phyloP scores from a whole-genome alignment of 2,797 vertebrate species.

The Leptatherina wallacei region DNA sequence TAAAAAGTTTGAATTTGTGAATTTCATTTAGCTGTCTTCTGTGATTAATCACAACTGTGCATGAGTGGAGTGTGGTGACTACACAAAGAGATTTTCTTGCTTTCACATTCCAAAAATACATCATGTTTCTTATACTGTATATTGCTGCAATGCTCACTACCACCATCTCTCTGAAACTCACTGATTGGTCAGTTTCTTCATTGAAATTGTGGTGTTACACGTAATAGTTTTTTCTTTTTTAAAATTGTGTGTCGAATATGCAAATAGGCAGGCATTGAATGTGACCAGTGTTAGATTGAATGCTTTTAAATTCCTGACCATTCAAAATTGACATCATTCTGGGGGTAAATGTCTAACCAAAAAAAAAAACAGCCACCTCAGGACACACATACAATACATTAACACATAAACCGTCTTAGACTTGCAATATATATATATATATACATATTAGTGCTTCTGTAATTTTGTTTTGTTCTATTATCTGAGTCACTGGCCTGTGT shows the following conservation, averaged over 20 bases:
- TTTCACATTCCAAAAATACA: neutral
- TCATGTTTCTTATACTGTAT: neutral
- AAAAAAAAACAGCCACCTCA: no score
- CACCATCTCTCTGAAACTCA: neutral
- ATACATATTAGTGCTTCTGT: no score
- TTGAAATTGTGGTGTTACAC: neutral
- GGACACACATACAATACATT: constrained; percentile 12
- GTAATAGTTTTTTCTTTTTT: neutral
- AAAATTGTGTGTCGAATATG: neutral
- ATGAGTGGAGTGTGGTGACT: neutral
- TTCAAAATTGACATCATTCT: neutral
- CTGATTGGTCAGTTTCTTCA: neutral
- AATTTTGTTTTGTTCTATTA: no score
- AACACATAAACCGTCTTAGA: constrained; percentile 16
- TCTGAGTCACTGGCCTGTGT: no score
- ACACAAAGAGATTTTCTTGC: neutral
- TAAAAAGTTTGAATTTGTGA: neutral
- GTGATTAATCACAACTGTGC: neutral
- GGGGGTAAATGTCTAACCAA: no score
- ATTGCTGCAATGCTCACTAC: neutral
- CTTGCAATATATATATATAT: constrained; percentile 3
- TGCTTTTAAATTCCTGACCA: no score
- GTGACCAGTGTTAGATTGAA: no score
- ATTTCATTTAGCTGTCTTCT: neutral
- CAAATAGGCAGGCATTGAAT: neutral